Evolutionary conservation across 1,140 invertebrate genomes (phyloP), one percentile per base, ranked within the genome.

Genomic region (Ganaspis sp.): DNA sequence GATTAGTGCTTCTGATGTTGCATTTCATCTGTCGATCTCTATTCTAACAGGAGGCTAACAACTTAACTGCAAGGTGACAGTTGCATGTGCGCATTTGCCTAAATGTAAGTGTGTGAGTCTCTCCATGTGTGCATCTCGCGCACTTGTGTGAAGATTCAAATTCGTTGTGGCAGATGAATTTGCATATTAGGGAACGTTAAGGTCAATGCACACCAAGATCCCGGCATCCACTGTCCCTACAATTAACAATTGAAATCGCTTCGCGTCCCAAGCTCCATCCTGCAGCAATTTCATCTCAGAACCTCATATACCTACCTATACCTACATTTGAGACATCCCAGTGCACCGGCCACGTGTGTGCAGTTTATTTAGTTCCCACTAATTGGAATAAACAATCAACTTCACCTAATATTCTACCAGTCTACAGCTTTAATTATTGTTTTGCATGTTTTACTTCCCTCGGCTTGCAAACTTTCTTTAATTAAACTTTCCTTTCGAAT

Each of bases 1-100:
- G 81, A 83, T 84, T 81, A 71, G 74, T 75, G 42, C 77, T 29
- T 58, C 54, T 26, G n/a, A 69, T 80, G 74, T 81, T 80, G 75
- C 73, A 45, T 75, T 81, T 37, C 80, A 79, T 17, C 70, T 75
- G 58, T 64, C 75, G 75, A 73, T 81, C 73, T 42, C 23, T 40
- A 23, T 58, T 19, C 54, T 26, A 12, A 9, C 21, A 23, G 54
- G 21, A 23, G 23, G 21, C 54, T 58, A 58, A 26, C 54, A 58
- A 58, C 21, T 54, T 19, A 9, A 1, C 38, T 45, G 11, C 19
- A 58, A 23, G 54, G 21, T 58, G 54, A 58, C 54, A 58, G 54
- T 58, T 58, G 23, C 4, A 54, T 23, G 17, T 54, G 53, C 53
- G 19, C 53, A 23, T 54, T 54, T 15, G 19, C 15, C 38, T 69